A percentile compares a stretch with the other conserved stretches of the same genome.
Evolutionary conservation across 1,140 invertebrate species (phyloP).

Genomic region (Aphidius gifuensis): DNA sequence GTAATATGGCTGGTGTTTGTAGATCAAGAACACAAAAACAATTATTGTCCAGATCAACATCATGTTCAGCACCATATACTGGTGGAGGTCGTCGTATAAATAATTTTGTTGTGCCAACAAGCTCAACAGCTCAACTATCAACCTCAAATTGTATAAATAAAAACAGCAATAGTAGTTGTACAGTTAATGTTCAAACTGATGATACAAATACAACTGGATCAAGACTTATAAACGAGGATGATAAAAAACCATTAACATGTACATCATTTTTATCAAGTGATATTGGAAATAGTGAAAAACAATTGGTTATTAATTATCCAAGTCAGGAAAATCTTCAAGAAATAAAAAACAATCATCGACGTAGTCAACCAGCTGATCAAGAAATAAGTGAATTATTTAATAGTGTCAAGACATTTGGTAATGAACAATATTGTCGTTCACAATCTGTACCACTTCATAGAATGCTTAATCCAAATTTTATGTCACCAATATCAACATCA

Average conservation of each 20-base stretch:
- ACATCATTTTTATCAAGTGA: conserved; percentile 37
- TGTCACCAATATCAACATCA: conserved; percentile 42
- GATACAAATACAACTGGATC: conserved; percentile 29
- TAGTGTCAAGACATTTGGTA: conserved; percentile 36
- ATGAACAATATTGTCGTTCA: conserved; percentile 59
- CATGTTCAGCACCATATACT: conserved; percentile 45
- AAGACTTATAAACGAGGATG: background rate
- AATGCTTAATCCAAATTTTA: conserved; percentile 54
- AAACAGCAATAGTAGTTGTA: conserved; percentile 19
- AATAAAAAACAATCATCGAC: conserved; percentile 31
- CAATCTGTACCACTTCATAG: conserved; percentile 74
- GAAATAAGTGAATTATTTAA: conserved; percentile 49
- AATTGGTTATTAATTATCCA: conserved; percentile 52
- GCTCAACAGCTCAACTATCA: too few relatives aligned
- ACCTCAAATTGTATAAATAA: too few relatives aligned
- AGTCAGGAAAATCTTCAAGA: conserved; percentile 50
- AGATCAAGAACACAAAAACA: conserved; percentile 40
- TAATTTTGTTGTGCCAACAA: conserved; percentile 48
- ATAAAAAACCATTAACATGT: conserved; percentile 26
- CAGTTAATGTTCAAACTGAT: conserved; percentile 39
- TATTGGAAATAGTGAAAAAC: conserved; percentile 43
- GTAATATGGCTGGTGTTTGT: conserved; percentile 40
- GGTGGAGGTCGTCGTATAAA: conserved; percentile 32
- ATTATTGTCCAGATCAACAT: conserved; percentile 44
- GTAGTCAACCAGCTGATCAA: conserved; percentile 40